A percentile compares a stretch with the other conserved stretches of the same genome.
phyloP scores from a whole-genome alignment of 2,797 vertebrate genomes.

The Chloroceryle inda region DNA sequence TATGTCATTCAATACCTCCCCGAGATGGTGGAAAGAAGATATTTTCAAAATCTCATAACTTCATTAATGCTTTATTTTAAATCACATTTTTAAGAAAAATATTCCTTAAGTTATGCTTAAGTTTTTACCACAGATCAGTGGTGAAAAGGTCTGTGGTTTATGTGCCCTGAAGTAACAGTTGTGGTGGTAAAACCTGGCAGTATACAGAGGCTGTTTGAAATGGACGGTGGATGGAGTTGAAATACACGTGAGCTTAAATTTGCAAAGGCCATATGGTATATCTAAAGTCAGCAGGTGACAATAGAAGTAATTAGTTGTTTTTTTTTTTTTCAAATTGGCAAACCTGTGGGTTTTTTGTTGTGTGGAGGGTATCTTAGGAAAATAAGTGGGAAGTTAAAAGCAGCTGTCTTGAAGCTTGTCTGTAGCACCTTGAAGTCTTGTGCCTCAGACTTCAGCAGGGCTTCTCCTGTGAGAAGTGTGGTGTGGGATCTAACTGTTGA shows the following conservation, averaged over 20 bases:
- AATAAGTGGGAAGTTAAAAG: too few species aligned
- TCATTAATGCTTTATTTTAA: not conserved
- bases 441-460: too few species aligned
- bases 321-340: too few species aligned
- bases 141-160: not conserved
- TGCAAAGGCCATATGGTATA: not conserved
- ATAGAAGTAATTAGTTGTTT: too few species aligned
- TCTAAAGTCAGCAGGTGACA: too few species aligned
- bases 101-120: not conserved
- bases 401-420: too few species aligned
- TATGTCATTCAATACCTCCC: not conserved
- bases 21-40: not conserved
- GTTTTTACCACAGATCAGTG: not conserved
- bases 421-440: too few species aligned
- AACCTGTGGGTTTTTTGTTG: too few species aligned
- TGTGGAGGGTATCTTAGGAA: too few species aligned
- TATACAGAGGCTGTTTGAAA: not conserved
- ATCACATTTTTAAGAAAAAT: not conserved
- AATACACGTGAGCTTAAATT: rapidly evolving
- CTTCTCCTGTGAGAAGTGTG: too few species aligned
- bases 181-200: not conserved
- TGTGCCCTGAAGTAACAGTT: not conserved
- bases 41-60: not conserved
- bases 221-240: not conserved
- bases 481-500: too few species aligned